Percentiles rank a stretch among this genome's conserved stretches.
Evolutionary conservation across 2,797 vertebrate species (phyloP).

Genomic region (Bovichtus diacanthus): DNA sequence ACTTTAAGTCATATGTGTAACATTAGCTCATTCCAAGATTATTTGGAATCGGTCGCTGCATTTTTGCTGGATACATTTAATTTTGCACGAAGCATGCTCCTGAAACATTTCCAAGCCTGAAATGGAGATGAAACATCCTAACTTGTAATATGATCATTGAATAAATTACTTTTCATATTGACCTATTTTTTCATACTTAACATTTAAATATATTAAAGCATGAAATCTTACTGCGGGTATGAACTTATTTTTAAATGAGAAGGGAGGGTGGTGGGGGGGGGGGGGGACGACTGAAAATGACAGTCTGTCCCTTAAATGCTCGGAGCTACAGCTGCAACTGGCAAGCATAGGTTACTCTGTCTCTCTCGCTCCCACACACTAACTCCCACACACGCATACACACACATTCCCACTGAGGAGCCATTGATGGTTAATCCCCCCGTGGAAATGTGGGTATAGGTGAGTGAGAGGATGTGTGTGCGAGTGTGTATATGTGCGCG

Average conservation of each 20-base stretch:
- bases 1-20: constrained; percentile 1
- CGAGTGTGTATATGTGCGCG: background rate
- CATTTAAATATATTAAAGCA: constrained; percentile 34
- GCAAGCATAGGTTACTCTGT: constrained; percentile 50
- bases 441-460: constrained; percentile 58
- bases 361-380: constrained; percentile 11
- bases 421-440: constrained; percentile 72
- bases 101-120: constrained; percentile 20
- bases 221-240: constrained; percentile 8
- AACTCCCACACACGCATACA: constrained; percentile 20
- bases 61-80: constrained; percentile 17
- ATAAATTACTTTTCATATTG: constrained; percentile 33
- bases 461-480: constrained; percentile 47
- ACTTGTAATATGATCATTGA: constrained; percentile 27
- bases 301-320: constrained; percentile 24
- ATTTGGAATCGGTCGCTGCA: constrained; percentile 3
- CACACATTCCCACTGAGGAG: constrained; percentile 60
- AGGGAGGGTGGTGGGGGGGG: no score
- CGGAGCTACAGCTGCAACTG: constrained; percentile 62
- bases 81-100: constrained; percentile 40
- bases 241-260: constrained; percentile 28
- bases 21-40: background rate
- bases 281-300: constrained; percentile 31
- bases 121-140: constrained; percentile 21
- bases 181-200: constrained; percentile 28